A percentile compares a stretch with the other conserved stretches of the same genome.
Evolutionary conservation across 1,140 invertebrate species (phyloP).

Genomic region (Brachionus angularis): DNA sequence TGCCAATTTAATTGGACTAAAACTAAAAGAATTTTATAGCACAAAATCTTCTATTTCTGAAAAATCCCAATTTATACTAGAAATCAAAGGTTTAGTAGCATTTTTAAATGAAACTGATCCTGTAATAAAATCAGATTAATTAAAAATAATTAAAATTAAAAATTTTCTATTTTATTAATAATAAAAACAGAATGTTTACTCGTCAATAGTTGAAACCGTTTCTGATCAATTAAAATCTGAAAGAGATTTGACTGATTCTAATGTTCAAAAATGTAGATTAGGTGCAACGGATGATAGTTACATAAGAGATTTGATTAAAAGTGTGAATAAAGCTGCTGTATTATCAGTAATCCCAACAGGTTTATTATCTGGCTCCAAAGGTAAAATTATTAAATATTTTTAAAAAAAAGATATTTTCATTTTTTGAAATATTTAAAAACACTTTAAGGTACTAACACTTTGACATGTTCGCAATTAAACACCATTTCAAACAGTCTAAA

Average conservation of each 20-base stretch:
- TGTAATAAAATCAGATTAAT: background rate
- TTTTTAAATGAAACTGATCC: background rate
- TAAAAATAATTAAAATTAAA: no score
- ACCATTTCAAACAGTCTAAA: background rate
- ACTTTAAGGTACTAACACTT: background rate
- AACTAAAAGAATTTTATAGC: background rate
- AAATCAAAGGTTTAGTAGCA: background rate
- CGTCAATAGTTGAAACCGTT: no score
- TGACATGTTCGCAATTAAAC: background rate
- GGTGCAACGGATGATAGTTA: background rate
- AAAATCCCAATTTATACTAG: background rate
- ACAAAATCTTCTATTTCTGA: background rate
- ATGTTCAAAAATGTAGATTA: slow-evolving; percentile 16
- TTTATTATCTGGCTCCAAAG: no score
- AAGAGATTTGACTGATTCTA: background rate
- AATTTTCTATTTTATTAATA: background rate
- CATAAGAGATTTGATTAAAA: background rate
- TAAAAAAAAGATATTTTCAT: background rate
- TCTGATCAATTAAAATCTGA: background rate
- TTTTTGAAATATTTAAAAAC: no score
- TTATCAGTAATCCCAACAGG: background rate
- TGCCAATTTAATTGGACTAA: background rate
- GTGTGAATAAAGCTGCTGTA: background rate
- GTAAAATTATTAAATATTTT: background rate
- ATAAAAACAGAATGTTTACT: no score